These are phyloP conservation scores for Rousettus madagascariensis DNA, from an alignment of 2,797 vertebrate species.

Conservation along the genomic window DNA sequence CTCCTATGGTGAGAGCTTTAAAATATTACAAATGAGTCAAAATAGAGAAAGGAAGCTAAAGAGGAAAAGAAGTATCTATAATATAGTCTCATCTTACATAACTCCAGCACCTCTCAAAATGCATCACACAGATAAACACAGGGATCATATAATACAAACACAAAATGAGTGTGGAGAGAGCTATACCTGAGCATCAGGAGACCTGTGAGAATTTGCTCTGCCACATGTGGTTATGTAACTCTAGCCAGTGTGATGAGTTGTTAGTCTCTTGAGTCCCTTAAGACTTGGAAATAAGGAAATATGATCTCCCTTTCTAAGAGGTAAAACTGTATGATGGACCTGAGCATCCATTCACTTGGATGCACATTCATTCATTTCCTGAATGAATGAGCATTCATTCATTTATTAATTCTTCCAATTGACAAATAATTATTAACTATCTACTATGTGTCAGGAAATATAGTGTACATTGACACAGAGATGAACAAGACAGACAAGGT, in stretches of 20 bases:
- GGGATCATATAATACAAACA: neutral
- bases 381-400: too few species aligned
- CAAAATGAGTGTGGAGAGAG: neutral
- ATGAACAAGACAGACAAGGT: neutral
- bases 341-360: neutral
- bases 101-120: neutral
- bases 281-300: neutral
- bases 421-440: neutral
- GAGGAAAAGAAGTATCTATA: neutral
- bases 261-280: neutral
- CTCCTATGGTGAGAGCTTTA: neutral
- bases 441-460: neutral
- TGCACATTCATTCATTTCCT: too few species aligned
- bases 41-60: neutral
- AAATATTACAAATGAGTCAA: conserved; percentile 5
- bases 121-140: neutral
- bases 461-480: neutral
- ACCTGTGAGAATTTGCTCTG: neutral
- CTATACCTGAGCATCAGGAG: neutral
- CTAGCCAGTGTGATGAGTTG: neutral
- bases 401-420: neutral
- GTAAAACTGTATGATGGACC: neutral
- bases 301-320: neutral
- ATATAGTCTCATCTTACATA: neutral
- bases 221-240: neutral